Conservation (phyloP, 2,888 invertebrate species). For the Polydrusus cervinus region DNA sequence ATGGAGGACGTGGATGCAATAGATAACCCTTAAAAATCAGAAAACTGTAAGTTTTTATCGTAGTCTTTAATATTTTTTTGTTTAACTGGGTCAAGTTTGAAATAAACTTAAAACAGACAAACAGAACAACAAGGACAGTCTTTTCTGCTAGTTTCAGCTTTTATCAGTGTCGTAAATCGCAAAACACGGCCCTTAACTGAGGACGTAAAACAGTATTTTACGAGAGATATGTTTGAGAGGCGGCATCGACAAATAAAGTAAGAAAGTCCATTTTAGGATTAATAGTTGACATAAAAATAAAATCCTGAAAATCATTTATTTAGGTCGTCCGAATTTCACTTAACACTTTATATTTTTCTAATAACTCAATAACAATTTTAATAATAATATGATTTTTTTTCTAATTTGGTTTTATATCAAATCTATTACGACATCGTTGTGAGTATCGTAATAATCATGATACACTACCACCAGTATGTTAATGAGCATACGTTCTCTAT, state of each 20-base stretch:
- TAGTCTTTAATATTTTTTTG: not conserved
- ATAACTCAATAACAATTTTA: too few relatives aligned
- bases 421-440: too few relatives aligned
- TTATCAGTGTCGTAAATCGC: conserved; percentile 1
- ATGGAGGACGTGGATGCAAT: too few relatives aligned
- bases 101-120: conserved; percentile 3
- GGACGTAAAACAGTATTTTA: conserved; percentile 9
- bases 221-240: not conserved
- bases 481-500: too few relatives aligned
- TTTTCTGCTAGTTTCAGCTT: conserved; percentile 4
- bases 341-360: too few relatives aligned
- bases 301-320: not conserved
- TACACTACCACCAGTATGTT: too few relatives aligned
- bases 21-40: too few relatives aligned
- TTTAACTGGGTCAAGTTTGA: conserved; percentile 1
- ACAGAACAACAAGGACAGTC: not conserved
- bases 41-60: too few relatives aligned
- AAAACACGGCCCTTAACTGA: not conserved
- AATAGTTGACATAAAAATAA: not conserved
- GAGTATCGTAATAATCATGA: too few relatives aligned
- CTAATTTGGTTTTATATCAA: not conserved
- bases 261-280: not conserved
- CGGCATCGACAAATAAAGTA: not conserved
- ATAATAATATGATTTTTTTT: too few relatives aligned
- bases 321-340: too few relatives aligned